Evolutionary conservation across 1,140 invertebrate species (phyloP).

Genomic region (Asobara japonica): DNA sequence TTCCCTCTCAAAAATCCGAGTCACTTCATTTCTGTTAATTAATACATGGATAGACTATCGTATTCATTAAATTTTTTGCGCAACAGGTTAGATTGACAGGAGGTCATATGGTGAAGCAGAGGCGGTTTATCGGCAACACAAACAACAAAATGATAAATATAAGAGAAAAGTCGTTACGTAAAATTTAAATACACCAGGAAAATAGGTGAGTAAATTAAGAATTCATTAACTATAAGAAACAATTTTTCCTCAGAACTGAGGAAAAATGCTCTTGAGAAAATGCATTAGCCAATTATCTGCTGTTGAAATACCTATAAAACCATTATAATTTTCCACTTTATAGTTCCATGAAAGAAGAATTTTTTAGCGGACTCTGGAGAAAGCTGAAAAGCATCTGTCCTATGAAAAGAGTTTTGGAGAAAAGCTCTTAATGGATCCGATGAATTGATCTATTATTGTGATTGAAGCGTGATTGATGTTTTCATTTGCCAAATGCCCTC

Average conservation of each 20-base stretch:
- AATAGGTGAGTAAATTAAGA: background rate
- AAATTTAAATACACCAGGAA: slow-evolving; percentile 3
- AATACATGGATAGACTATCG: background rate
- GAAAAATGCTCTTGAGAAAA: background rate
- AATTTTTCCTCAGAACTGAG: background rate
- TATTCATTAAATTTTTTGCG: background rate
- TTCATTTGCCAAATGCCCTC: background rate
- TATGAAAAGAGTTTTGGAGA: background rate
- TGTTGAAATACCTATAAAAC: background rate
- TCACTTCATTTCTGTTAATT: slow-evolving; percentile 7
- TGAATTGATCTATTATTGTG: background rate
- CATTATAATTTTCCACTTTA: slow-evolving; percentile 2
- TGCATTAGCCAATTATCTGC: background rate
- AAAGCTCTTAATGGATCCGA: background rate
- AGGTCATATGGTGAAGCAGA: slow-evolving; percentile 60
- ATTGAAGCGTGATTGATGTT: slow-evolving; percentile 10
- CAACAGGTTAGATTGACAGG: slow-evolving; percentile 53
- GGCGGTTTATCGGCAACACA: slow-evolving; percentile 59
- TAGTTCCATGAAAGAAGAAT: slow-evolving; percentile 8
- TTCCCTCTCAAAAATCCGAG: no score
- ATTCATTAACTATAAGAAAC: background rate
- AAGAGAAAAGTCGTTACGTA: slow-evolving; percentile 50
- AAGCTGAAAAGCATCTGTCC: background rate
- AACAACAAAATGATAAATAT: slow-evolving; percentile 63
- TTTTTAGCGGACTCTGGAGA: background rate